Base-by-base conservation (phyloP, 92 coral and sea anemone species). In the Muricea muricata region DNA sequence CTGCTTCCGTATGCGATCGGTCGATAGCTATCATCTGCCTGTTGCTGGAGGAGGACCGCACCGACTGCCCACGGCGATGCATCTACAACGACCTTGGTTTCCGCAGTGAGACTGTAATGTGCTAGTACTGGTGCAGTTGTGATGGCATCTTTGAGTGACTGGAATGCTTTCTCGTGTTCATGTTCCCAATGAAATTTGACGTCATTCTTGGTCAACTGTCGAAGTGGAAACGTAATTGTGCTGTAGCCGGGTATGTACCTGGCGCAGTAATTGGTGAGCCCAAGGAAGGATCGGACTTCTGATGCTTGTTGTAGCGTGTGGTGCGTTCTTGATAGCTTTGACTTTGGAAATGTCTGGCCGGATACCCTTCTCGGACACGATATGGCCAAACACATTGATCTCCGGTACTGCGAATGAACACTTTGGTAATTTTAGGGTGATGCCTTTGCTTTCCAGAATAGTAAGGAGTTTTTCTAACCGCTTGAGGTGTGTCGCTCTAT, bases 381-480 rank as follows among this genome's bases (percentile, higher is more conserved):
- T 90, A 42, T 90, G 87, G 13, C 93, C 90, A 60, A 86, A 81
- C 87, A 86, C 76, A 15, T 90, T 89, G 40, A 84, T 72, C 42
- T 84, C 31, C 2, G 25, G 41, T 0, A 58, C 86, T 26, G 14
- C 25, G 34, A 86, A 90, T 21, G 93, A 65, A 30, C 87, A 86
- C 63, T 86, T 90, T 31, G 85, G 66, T 3, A 67, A 50, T 39
- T 86, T 86, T 3, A 86, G 93, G 8, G 79, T 90, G 57, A 86
- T 42, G 4, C 85, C 88, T 10, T 45, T 86, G 48, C 20, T 67
- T 81, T 75, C 75, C 40, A 90, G 69, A n/a, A 77, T 86, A 6
- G 54, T 32, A 30, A 86, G 82, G 15, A 81, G 81, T 26, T 84
- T 41, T 7, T 87, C 87, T 26, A 91, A 34, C 35, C 76, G 84